Base-by-base conservation (phyloP, 2,797 vertebrate species). In the Molothrus aeneus region DNA sequence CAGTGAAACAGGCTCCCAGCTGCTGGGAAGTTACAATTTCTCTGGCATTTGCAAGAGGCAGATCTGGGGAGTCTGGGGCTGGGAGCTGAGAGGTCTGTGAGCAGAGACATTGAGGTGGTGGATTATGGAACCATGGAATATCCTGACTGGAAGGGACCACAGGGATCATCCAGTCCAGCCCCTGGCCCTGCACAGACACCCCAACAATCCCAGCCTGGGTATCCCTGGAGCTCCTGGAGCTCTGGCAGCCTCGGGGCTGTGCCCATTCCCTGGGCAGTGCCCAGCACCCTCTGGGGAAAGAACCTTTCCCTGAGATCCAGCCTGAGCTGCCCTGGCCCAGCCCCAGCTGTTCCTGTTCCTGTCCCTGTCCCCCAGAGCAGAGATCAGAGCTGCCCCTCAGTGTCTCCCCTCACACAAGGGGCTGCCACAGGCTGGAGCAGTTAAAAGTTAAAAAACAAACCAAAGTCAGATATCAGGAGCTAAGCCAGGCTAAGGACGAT, bases 401-500 rank as follows among this genome's bases (percentile, higher is more conserved):
- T 31, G 48, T 36, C 17, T 42, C 4, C 32, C 10, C 51, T 57
- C 32, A 29, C 34, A 65, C 2, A 6, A 57, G 14, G 11, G 11
- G 29, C 38, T 69, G 47, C 40, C n/a, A 53, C 0, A 1, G 48
- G 34, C 48, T 70, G 65, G 56, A 61, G 72, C 24, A 61, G 54
- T 20, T 59, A 4, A 34, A 84, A 74, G 61, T 32, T 59, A n/a
- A 68, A 77, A 60, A 61, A 28, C 71, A 75, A 87, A 94, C n/a
- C 50, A 48, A 86, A 94, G 78, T 92, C 77, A 85, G 90, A 73
- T 53, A 72, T 65, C 77, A 65, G 81, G 56, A 80, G 61, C 90
- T 75, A 87, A 57, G 40, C 83, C 45, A 80, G 82, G 22, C 78
- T 38, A 40, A 71, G 57, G 85, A 86, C 31, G 53, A 91, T 85